Evolutionary conservation across 1,140 invertebrate species (phyloP), one percentile per base, ranked within the genome.

Genomic region (Agrypnia vestita): DNA sequence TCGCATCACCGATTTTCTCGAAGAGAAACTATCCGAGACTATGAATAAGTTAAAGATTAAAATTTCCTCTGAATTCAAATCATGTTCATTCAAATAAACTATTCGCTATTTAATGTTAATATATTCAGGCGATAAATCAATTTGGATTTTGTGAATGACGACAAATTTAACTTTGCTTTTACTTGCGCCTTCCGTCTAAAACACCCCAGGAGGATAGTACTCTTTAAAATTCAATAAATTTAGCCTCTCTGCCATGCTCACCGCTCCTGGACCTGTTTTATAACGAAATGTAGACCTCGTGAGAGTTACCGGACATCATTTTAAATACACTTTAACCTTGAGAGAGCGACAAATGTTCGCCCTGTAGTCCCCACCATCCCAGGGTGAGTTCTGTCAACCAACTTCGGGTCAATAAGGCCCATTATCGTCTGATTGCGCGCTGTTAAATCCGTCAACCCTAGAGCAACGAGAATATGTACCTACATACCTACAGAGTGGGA

Each of bases 191-290:
- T 69, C 13, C 43, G 15, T 47, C 17, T 15, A 21, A 47, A 71
- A 49, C 25, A 25, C 46, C 67, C 25, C 46, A n/a, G 11, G 67
- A 71, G 67, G 21, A 71, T 71, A 15, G 67, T 51, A 19, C 67
- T 71, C 67, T 71, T 71, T 71, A 71, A 71, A 71, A 71, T 71
- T 71, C 47, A 49, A 71, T 71, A 71, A 71, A 71, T 71, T 49
- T 47, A 71, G 49, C n/a, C n/a, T n/a, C 67, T 71, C 67, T 49
- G 4, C 46, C 46, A 11, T 8, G 44, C 13, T 12, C 43, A 19
- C 15, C 46, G 67, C 15, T 71, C 47, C n/a, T 4, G 47, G 19
- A 19, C 46, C 67, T 53, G 47, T 71, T 71, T 71, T 71, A 53
- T 71, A 51, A 35, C 67, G 67, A 71, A 71, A 71, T 71, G 67